These are phyloP conservation scores for Penaeus monodon DNA, from an alignment of 2,888 invertebrate species.

Conservation along the genomic window DNA sequence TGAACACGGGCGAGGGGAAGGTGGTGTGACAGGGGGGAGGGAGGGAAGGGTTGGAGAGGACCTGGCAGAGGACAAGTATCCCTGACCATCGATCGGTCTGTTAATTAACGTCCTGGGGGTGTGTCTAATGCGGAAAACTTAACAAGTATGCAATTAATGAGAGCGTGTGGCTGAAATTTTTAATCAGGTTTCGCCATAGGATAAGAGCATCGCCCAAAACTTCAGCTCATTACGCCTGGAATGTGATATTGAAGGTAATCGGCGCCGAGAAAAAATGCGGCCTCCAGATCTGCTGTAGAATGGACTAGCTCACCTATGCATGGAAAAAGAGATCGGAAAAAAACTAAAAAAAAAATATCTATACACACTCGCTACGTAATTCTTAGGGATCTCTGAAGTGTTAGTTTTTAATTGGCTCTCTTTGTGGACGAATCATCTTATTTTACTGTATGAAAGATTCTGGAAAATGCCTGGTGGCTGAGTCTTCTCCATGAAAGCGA, in stretches of 20 bases:
- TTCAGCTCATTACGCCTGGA: slow-evolving; percentile 10
- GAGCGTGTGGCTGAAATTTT: slow-evolving; percentile 15
- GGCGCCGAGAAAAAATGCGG: not conserved
- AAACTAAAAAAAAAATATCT: no score
- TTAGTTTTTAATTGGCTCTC: no score
- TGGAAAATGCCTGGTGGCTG: no score
- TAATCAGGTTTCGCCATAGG: slow-evolving; percentile 21
- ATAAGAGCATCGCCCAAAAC: slow-evolving; percentile 14
- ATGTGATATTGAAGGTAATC: slow-evolving; percentile 17
- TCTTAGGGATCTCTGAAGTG: no score
- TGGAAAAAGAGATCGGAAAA: no score
- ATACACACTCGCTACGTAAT: no score
- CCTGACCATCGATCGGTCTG: slow-evolving; percentile 5
- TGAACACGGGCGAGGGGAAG: not conserved
- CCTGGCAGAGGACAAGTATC: not conserved
- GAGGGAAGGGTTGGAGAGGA: not conserved
- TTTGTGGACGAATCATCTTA: no score
- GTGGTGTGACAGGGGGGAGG: no score
- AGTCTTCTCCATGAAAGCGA: no score
- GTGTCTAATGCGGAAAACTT: slow-evolving; percentile 19
- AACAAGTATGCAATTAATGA: slow-evolving; percentile 21
- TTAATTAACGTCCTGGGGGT: slow-evolving; percentile 7
- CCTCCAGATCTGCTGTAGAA: no score
- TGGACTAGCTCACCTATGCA: no score
- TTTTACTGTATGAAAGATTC: no score